phyloP scores from a whole-genome alignment of 2,797 vertebrate species.

The Sternarchorhynchus goeldii region DNA sequence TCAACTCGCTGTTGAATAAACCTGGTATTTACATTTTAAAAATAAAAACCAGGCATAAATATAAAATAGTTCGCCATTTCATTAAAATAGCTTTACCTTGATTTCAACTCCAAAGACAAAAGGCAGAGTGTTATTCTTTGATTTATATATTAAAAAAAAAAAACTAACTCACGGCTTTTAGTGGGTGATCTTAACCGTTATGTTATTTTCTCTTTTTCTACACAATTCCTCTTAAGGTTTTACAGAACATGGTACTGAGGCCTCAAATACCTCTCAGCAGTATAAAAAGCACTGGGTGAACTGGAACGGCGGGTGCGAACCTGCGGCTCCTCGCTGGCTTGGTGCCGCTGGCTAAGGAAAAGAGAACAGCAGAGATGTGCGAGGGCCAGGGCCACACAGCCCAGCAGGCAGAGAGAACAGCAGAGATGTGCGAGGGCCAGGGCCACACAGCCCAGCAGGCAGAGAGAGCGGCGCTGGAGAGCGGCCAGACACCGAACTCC shows the following conservation, averaged over 20 bases:
- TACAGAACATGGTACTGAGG: neutral
- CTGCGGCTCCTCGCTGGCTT: slow-evolving; percentile 50
- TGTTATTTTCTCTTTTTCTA: slow-evolving; percentile 2
- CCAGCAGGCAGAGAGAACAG: slow-evolving; percentile 28
- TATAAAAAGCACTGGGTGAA: slow-evolving; percentile 38
- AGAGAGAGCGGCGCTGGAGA: slow-evolving; percentile 3
- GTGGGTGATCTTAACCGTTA: neutral
- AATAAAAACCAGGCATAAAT: slow-evolving; percentile 28
- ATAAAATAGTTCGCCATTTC: slow-evolving; percentile 39
- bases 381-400: slow-evolving; percentile 40
- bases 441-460: slow-evolving; percentile 39
- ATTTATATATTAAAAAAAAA: neutral
- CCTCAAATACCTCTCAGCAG: slow-evolving; percentile 11
- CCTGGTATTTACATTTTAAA: slow-evolving; percentile 23
- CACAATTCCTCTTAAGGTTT: neutral
- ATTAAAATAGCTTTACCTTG: neutral
- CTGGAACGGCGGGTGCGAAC: slow-evolving; percentile 48
- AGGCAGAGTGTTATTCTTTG: slow-evolving; percentile 47
- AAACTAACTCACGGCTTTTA: neutral
- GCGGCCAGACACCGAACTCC: slow-evolving; percentile 25
- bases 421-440: slow-evolving; percentile 35
- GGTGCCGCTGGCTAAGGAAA: slow-evolving; percentile 50
- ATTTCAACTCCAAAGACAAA: slow-evolving; percentile 20
- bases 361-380: slow-evolving; percentile 24
- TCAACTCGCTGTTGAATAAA: slow-evolving; percentile 11